These are phyloP conservation scores for Eledona agricola DNA, from an alignment of 2,888 invertebrate genomes.

Conservation along the genomic window DNA sequence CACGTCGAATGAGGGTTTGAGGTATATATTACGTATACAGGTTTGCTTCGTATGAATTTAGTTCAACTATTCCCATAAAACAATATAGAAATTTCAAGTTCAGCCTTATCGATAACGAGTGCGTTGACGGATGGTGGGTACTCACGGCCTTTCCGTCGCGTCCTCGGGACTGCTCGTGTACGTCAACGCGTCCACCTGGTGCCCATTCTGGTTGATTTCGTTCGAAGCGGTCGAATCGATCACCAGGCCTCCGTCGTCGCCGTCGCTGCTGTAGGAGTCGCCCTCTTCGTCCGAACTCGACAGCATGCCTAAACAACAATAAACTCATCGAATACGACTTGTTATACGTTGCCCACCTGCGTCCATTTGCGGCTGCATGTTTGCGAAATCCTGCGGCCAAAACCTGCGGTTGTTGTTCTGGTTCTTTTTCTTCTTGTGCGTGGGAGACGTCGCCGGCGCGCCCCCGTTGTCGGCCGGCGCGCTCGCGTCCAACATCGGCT, in stretches of 20 bases:
- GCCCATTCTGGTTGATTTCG: constrained; percentile 58
- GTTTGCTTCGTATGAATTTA: constrained; percentile 50
- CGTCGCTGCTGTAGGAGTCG: constrained; percentile 68
- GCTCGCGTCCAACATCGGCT: constrained; percentile 88
- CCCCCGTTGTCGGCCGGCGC: constrained; percentile 56
- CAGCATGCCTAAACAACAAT: constrained; percentile 63
- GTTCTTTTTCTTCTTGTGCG: constrained; percentile 67
- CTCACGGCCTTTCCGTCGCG: constrained; percentile 46
- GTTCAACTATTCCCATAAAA: constrained; percentile 36
- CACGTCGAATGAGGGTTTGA: constrained; percentile 57
- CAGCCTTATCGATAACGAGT: constrained; percentile 36
- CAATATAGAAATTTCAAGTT: constrained; percentile 26
- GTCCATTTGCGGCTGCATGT: constrained; percentile 69
- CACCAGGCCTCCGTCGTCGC: constrained; percentile 65
- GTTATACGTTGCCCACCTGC: constrained; percentile 62
- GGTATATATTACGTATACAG: constrained; percentile 74
- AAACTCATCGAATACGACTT: neutral
- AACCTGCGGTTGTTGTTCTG: constrained; percentile 74
- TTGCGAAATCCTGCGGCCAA: constrained; percentile 77
- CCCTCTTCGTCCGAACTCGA: constrained; percentile 69
- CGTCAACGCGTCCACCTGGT: constrained; percentile 47
- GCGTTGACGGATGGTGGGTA: neutral
- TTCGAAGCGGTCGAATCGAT: constrained; percentile 61
- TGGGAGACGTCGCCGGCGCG: constrained; percentile 45
- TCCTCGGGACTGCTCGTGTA: constrained; percentile 36